Conservation (phyloP, 2,888 invertebrate species). For the Chorisops tibialis region DNA sequence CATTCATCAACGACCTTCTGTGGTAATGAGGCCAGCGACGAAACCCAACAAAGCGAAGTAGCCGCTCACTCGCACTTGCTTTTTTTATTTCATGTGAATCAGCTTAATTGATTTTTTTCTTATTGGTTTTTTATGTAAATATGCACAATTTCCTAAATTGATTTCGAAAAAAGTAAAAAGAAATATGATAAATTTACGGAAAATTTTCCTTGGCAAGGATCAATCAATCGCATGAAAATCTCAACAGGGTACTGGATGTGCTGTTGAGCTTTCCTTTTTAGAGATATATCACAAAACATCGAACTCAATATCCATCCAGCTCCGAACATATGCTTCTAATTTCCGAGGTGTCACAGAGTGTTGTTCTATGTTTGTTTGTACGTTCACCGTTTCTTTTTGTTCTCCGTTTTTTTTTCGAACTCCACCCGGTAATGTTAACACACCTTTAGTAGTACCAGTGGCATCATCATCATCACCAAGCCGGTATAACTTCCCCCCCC, state of each 20-base stretch:
- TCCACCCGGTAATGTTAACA: neutral
- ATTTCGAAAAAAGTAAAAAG: neutral
- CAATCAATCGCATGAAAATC: conserved; percentile 15
- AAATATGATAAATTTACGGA: conserved; percentile 17
- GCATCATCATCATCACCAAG: neutral
- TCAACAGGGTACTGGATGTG: neutral
- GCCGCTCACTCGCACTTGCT: no score
- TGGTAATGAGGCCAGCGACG: no score
- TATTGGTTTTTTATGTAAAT: no score
- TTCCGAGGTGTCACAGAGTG: conserved; percentile 22
- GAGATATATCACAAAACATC: conserved; percentile 1
- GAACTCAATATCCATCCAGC: neutral
- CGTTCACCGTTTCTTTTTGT: neutral
- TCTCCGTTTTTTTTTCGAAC: neutral
- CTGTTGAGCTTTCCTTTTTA: neutral
- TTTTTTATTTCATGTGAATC: no score
- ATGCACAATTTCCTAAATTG: conserved; percentile 10
- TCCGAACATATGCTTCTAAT: conserved; percentile 16
- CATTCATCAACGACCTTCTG: no score
- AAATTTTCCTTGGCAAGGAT: conserved; percentile 5
- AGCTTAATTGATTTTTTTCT: no score
- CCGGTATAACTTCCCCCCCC: no score
- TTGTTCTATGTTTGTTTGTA: conserved; percentile 14
- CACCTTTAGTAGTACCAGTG: neutral
- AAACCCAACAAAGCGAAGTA: no score